A percentile compares a stretch with the other conserved stretches of the same genome.
These are phyloP conservation scores for Belgica antarctica DNA, from an alignment of 2,888 invertebrate genomes.

Conservation along the genomic window DNA sequence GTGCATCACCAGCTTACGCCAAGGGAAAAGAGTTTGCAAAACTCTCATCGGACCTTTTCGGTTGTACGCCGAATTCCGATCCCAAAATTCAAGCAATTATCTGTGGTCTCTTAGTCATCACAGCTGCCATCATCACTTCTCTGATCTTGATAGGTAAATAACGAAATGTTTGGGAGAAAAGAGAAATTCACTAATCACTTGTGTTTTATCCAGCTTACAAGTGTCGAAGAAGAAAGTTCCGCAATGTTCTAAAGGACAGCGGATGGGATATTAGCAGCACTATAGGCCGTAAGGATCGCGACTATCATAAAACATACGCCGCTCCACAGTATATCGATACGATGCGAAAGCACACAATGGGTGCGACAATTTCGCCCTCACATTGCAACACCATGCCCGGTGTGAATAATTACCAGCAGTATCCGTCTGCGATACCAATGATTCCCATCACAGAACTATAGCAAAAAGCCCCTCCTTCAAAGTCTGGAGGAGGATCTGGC, in stretches of 20 bases:
- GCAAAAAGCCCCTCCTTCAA: slow-evolving; percentile 93
- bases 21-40: slow-evolving; percentile 67
- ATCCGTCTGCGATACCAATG: slow-evolving; percentile 60
- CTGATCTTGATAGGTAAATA: slow-evolving; percentile 69
- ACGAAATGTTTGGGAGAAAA: too few species aligned
- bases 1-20: slow-evolving; percentile 69
- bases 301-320: slow-evolving; percentile 85
- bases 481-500: slow-evolving; percentile 55
- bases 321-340: slow-evolving; percentile 78
- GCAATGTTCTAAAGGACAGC: slow-evolving; percentile 76
- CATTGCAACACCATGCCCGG: slow-evolving; percentile 47
- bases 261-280: slow-evolving; percentile 54
- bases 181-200: too few species aligned
- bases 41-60: slow-evolving; percentile 72
- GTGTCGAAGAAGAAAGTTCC: slow-evolving; percentile 71
- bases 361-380: slow-evolving; percentile 45
- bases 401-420: slow-evolving; percentile 56
- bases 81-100: slow-evolving; percentile 77
- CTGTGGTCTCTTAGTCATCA: slow-evolving; percentile 70
- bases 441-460: slow-evolving; percentile 92
- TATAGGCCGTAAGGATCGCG: slow-evolving; percentile 71
- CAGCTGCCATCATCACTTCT: slow-evolving; percentile 69
- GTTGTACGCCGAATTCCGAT: slow-evolving; percentile 72
- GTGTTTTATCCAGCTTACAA: too few species aligned
- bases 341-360: slow-evolving; percentile 41